Base-by-base conservation (phyloP, 2,888 invertebrate genomes). In the Phragmatobia fuliginosa region DNA sequence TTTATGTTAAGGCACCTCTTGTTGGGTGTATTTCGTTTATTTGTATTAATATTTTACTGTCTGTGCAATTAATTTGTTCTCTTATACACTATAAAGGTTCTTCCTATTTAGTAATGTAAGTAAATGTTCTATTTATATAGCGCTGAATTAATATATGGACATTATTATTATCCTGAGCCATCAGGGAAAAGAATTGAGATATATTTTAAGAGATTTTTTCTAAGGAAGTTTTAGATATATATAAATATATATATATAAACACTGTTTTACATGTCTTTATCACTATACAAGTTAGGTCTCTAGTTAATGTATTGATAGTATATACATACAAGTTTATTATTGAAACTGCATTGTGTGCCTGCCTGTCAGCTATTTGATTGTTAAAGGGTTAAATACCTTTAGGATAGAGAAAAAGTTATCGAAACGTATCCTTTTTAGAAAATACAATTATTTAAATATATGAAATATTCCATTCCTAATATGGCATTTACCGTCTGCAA, bases 141-240 rank as follows among this genome's bases (percentile, higher is more conserved):
- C 83, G 87, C 89, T 88, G 87, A 90, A 82, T 82, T 89, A 86
- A 88, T 90, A 90, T 91, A 90, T 90, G 86, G 81, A 87, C 82
- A 85, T 89, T 82, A 87, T 82, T 85, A 79, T 83, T 85, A 79
- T 82, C 87, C 89, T 86, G 83, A 79, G 80, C 83, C 80, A 80
- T 80, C 80, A 85, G 89, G 89, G 86, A 84, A 61, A 88, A 88
- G 87, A 91, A 90, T 91, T 90, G 91, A 94, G 91, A 93, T 94
- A 93, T 94, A 94, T 94, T 95, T 94, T 95, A 94, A 92, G 94
- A 95, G 91, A 94, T 93, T 91, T 94, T 93, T 94, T 92, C 89
- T 90, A 90, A 92, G 86, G 81, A 90, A 88, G 89, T 92, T 92
- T 92, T 92, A 92, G 89, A 49, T 36, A 36, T 36, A 56, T 56